Evolutionary conservation across 1,140 invertebrate species (phyloP), one percentile per base, ranked within the genome.

Genomic region (Bombus turneri): DNA sequence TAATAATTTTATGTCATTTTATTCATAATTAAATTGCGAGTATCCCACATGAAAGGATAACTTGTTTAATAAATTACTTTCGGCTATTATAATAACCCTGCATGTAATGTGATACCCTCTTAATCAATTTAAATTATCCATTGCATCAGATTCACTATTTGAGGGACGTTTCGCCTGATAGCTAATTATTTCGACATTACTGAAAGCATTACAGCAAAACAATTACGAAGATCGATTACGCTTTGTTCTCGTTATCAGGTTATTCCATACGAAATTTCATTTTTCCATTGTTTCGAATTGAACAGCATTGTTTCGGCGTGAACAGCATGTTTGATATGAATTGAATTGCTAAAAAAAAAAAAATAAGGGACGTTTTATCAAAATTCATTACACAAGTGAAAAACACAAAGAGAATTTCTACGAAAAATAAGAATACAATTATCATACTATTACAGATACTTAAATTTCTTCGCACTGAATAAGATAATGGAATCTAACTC

Each of bases 121-220:
- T 43, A 53, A 75, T 75, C 57, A 28, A 47, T 53, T 75, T 25
- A n/a, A 75, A 57, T 75, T 34, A 75, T 53, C 22, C 31, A 57
- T 6, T 34, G 47, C 8, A 37, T 39, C 31, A 12, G 25, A 34
- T 39, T 39, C 53, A 5, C 10, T 37, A 37, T n/a, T 76, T 18
- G 34, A 39, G 25, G 62, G 37, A 39, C 57, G 28, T 77, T n/a
- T 41, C 28, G 22, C 74, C 74, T 18, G 75, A n/a, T 57, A 28
- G 74, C 13, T 37, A 59, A 59, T 77, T 77, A 39, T 62, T 77
- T 39, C 25, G n/a, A 39, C 53, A 37, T 59, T 28, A 31, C 13
- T 62, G 25, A 39, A 28, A n/a, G 34, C 25, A 59, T 59, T 28
- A 25, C n/a, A 9, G 47, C 34, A 13, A 59, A 37, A 37, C 53